Conservation (phyloP, 2,113 vertebrate species). For the Plecturocebus donacophilus region DNA sequence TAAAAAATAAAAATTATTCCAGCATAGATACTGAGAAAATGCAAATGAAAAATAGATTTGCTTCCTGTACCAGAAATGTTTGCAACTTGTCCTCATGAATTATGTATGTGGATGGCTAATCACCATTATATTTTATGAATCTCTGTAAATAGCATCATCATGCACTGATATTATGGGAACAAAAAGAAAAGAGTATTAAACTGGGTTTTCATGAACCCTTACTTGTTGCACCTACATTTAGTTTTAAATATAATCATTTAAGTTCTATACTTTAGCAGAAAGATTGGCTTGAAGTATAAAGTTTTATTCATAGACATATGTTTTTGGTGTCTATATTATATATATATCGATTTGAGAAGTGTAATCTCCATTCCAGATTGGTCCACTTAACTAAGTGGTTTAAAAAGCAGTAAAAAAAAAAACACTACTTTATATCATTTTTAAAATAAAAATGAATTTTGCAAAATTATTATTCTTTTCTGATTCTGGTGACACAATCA, state of each 20-base stretch:
- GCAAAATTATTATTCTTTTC: not conserved
- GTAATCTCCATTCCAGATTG: not conserved
- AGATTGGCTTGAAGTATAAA: not conserved
- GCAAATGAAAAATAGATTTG: constrained; percentile 60
- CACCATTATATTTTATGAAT: constrained; percentile 71
- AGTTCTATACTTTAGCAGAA: not conserved
- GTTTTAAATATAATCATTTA: constrained; percentile 32
- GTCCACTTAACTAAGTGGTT: not conserved
- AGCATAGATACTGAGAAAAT: constrained; percentile 48
- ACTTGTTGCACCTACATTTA: not conserved
- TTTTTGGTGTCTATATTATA: not conserved
- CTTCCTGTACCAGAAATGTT: constrained; percentile 59
- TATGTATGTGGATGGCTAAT: constrained; percentile 74
- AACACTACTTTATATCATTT: not conserved
- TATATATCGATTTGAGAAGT: not conserved
- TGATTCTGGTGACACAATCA: not conserved
- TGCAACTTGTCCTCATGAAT: constrained; percentile 68
- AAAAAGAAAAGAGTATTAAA: constrained; percentile 60
- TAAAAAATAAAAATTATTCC: constrained; percentile 65
- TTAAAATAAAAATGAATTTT: not conserved
- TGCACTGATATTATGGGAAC: constrained; percentile 45
- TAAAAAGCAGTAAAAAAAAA: not conserved
- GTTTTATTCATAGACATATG: not conserved
- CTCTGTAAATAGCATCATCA: constrained; percentile 63
- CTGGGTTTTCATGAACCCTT: constrained; percentile 51